Evolutionary conservation across 2,797 vertebrate species (phyloP), one percentile per base, ranked within the genome.

Genomic region (Acanthopagrus latus): DNA sequence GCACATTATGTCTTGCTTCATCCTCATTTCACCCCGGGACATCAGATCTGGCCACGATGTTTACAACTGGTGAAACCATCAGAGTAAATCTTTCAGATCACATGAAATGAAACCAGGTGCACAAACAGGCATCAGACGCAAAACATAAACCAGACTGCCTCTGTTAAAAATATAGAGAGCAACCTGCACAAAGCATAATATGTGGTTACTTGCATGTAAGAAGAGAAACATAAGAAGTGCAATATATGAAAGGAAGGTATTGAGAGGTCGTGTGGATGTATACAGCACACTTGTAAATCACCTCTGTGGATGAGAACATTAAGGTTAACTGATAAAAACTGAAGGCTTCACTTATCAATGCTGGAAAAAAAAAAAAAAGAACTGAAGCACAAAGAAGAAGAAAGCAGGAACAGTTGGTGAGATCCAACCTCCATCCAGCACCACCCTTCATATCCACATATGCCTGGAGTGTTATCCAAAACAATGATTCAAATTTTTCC

Each of bases 301-400:
- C 69, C 72, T 82, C 54, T 67, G 78, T 47, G 74, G 84, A 86
- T 58, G 65, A 86, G 74, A 88, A 70, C 88, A 87, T 73, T 82
- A 89, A 90, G 84, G 83, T 83, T 85, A 86, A 82, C 84, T 85
- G 87, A 92, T 93, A 88, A 90, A 93, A 92, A 77, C 59, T 18
- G 27, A 57, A 54, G 57, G 74, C 71, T 71, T 69, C 87, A 89
- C 89, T 87, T 84, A 85, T 91, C 83, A 80, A 21, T 13, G 77
- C 84, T 80, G 64, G 62, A 85, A 86, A 78, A 18, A 55, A 50
- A 27, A 70, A 43, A 72, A 66, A 54, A 54, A 74, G 46, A 72
- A 58, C 52, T 52, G 63, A 80, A 65, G 75, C 63, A 57, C 64
- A 75, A 43, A 60, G 47, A 38, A 43, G 80, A 77, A 84, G 69